These are phyloP conservation scores for Dolichoris vasculosae DNA, from an alignment of 1,140 invertebrate genomes.

Conservation along the genomic window DNA sequence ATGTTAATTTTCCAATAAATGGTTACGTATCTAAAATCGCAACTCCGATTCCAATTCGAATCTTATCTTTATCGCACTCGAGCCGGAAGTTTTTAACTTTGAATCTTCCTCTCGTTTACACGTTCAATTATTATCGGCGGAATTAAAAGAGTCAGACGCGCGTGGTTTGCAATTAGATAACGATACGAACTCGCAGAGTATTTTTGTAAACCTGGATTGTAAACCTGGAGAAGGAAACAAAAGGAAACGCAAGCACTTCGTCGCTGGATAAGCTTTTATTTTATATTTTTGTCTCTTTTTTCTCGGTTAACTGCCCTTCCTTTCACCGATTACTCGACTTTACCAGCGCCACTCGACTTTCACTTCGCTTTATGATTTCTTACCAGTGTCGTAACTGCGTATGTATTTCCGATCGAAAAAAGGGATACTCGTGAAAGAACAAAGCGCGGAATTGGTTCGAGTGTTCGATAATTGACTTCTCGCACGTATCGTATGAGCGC, in stretches of 20 bases:
- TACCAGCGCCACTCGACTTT: background rate
- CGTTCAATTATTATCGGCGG: background rate
- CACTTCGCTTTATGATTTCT: background rate
- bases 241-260: background rate
- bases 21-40: too few species aligned
- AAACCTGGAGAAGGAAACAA: background rate
- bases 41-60: background rate
- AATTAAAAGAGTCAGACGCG: too few species aligned
- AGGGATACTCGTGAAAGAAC: background rate
- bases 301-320: constrained; percentile 4
- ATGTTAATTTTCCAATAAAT: too few species aligned
- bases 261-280: background rate
- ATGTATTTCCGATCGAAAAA: background rate
- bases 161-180: background rate
- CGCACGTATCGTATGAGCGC: background rate
- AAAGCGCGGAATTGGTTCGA: background rate
- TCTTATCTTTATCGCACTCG: background rate
- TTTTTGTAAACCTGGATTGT: background rate
- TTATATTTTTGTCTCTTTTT: background rate
- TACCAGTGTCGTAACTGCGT: background rate
- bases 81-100: background rate
- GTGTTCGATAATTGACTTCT: background rate
- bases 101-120: background rate
- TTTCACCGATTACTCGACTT: background rate
- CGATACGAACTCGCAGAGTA: background rate